Percentiles rank a stretch among this genome's conserved stretches.
phyloP scores from a whole-genome alignment of 1,140 invertebrate genomes.

The Heliconius congener region DNA sequence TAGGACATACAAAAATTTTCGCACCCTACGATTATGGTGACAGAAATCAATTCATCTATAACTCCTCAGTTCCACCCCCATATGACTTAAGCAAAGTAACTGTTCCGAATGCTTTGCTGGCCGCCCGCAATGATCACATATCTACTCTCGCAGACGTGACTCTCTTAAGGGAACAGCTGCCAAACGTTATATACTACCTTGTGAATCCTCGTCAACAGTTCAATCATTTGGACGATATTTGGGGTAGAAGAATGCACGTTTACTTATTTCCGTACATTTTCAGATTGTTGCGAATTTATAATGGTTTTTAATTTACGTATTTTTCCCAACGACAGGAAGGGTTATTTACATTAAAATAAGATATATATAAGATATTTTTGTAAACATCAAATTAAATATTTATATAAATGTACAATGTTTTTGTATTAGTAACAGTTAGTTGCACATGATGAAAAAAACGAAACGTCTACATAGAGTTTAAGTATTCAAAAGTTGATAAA shows the following conservation, averaged over 20 bases:
- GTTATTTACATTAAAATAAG: neutral
- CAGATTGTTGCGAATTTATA: neutral
- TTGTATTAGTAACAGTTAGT: no score
- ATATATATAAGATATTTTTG: neutral
- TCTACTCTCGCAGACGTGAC: conserved; percentile 79
- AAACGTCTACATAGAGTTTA: no score
- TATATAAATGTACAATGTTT: neutral
- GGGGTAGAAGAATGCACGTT: conserved; percentile 30
- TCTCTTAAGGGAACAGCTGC: conserved; percentile 67
- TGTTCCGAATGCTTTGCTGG: conserved; percentile 81
- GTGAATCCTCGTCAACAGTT: conserved; percentile 34
- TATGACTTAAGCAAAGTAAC: conserved; percentile 81
- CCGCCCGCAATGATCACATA: conserved; percentile 37
- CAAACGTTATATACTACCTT: conserved; percentile 60
- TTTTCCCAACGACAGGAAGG: neutral
- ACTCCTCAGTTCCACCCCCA: conserved; percentile 71
- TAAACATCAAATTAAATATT: neutral
- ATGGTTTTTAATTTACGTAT: neutral
- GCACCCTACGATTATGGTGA: conserved; percentile 77
- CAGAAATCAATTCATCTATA: conserved; percentile 79
- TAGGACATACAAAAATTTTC: conserved; percentile 69
- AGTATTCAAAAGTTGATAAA: neutral
- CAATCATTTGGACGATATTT: conserved; percentile 45
- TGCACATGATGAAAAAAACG: no score
- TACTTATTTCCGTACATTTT: neutral